Percentiles rank a stretch among this genome's conserved stretches.
phyloP scores from a whole-genome alignment of 1,140 invertebrate genomes.

The Cotesia vestalis region DNA sequence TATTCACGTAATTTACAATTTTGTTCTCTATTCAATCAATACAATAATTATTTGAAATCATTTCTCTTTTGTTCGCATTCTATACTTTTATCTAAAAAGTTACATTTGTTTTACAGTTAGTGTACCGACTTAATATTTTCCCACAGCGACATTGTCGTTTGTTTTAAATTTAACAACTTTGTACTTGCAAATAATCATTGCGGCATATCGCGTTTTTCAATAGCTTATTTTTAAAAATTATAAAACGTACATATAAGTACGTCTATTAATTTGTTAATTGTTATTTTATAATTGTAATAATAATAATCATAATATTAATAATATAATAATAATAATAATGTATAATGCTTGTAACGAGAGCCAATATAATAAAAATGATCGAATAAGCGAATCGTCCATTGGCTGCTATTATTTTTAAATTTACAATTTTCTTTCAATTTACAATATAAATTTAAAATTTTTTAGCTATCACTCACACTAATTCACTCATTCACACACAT shows the following conservation, averaged over 20 bases:
- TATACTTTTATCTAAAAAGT: conserved; percentile 24
- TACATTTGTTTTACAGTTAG: conserved; percentile 16
- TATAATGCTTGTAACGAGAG: conserved; percentile 22
- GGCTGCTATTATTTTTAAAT: not conserved
- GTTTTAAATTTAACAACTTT: conserved; percentile 43
- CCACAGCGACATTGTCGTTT: not conserved
- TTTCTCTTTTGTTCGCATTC: conserved; percentile 35
- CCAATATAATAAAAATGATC: conserved; percentile 12
- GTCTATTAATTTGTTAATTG: not conserved
- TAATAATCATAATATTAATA: not conserved
- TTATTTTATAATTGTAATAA: not conserved
- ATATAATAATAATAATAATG: not conserved
- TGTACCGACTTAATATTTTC: not conserved
- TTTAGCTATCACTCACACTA: not conserved
- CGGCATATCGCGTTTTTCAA: conserved; percentile 25
- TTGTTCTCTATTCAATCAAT: conserved; percentile 34
- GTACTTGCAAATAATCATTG: conserved; percentile 44
- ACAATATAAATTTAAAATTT: not conserved
- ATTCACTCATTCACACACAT: not conserved
- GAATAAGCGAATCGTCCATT: conserved; percentile 19
- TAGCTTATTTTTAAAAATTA: not conserved
- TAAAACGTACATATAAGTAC: conserved; percentile 9
- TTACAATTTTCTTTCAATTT: conserved; percentile 8
- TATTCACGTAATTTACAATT: conserved; percentile 29
- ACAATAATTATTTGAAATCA: conserved; percentile 45